A percentile compares a stretch with the other conserved stretches of the same genome.
Evolutionary conservation across 2,888 invertebrate genomes (phyloP).

Genomic region (Eulithis testata): DNA sequence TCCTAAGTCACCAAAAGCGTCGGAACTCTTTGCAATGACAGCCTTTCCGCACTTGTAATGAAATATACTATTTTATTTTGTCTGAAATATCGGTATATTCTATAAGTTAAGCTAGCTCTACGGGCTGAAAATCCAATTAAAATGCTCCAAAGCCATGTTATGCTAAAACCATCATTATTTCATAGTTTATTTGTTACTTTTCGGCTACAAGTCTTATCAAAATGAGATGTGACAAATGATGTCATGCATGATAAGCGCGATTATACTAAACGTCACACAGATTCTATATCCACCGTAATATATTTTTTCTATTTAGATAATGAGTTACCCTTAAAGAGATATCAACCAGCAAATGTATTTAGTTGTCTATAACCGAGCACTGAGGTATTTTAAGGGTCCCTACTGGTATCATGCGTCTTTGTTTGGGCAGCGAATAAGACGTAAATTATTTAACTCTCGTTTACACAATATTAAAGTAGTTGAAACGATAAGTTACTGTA

Average conservation of each 20-base stretch:
- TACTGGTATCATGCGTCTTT: neutral
- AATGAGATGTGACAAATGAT: neutral
- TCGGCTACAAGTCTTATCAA: neutral
- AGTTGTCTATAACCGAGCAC: neutral
- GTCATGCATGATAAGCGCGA: neutral
- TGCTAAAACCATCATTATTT: neutral
- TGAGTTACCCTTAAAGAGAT: neutral
- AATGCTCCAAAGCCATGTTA: neutral
- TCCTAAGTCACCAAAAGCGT: too few species aligned
- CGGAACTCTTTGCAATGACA: too few species aligned
- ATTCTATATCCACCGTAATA: neutral
- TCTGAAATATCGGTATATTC: too few species aligned
- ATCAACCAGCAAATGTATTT: neutral
- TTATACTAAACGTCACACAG: neutral
- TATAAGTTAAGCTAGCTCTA: neutral
- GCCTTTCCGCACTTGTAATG: too few species aligned
- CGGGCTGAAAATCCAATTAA: neutral
- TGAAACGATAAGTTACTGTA: neutral
- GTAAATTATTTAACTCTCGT: neutral
- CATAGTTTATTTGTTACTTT: neutral
- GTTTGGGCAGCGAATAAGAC: neutral
- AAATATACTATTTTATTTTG: too few species aligned
- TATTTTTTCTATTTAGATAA: neutral
- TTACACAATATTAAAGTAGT: neutral
- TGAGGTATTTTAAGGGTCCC: neutral